These are phyloP conservation scores for Neoniphon sammara DNA, from an alignment of 2,797 vertebrate species.

Conservation along the genomic window DNA sequence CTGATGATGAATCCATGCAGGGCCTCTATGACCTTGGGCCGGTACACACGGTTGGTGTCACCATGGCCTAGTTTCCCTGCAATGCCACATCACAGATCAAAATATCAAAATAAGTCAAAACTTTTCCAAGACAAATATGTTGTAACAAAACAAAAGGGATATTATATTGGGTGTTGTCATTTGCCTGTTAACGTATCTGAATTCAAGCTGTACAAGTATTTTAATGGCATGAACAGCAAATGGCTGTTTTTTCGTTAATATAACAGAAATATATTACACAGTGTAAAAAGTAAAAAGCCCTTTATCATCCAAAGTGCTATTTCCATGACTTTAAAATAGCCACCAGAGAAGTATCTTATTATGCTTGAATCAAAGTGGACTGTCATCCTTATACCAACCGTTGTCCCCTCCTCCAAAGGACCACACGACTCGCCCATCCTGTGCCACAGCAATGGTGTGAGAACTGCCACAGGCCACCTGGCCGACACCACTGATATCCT, in stretches of 20 bases:
- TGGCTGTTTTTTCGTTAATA: too few relatives aligned
- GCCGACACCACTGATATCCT: constrained; percentile 86
- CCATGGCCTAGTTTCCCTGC: constrained; percentile 89
- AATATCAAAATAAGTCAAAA: constrained; percentile 1
- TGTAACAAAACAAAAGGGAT: neutral
- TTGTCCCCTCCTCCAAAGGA: constrained; percentile 89
- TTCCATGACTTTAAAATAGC: neutral
- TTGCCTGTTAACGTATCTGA: too few relatives aligned
- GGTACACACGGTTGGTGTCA: constrained; percentile 87
- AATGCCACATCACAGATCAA: constrained; percentile 36
- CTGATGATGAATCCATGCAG: constrained; percentile 87
- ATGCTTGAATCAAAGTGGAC: neutral
- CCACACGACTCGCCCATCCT: constrained; percentile 87
- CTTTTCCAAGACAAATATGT: neutral
- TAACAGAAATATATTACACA: too few relatives aligned
- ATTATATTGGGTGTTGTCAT: neutral
- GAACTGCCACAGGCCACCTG: constrained; percentile 88
- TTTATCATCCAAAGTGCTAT: neutral
- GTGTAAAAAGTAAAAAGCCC: too few relatives aligned
- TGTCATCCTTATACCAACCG: constrained; percentile 65
- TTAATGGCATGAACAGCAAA: too few relatives aligned
- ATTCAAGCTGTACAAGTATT: too few relatives aligned
- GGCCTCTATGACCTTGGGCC: constrained; percentile 86
- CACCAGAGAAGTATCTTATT: too few relatives aligned
- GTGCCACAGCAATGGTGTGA: constrained; percentile 86